Percentiles rank a stretch among this genome's conserved stretches.
These are phyloP conservation scores for Phalacrocorax pelagicus DNA, from an alignment of 2,113 vertebrate genomes.

Conservation along the genomic window DNA sequence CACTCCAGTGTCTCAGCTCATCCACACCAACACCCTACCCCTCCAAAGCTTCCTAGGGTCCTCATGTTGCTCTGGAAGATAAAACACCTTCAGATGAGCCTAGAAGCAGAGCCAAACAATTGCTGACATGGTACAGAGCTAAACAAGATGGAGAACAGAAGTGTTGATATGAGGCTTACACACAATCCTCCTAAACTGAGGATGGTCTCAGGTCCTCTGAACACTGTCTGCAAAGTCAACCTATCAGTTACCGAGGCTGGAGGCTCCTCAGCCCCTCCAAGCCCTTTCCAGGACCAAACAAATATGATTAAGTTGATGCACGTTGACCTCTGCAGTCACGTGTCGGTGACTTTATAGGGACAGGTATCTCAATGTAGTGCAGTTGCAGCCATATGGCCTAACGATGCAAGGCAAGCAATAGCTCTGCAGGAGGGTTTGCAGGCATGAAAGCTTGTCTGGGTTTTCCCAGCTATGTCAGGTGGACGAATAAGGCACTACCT, in stretches of 20 bases:
- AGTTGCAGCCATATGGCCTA: neutral
- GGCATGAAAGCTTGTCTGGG: neutral
- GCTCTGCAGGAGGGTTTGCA: neutral
- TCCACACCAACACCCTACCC: neutral
- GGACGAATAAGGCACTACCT: neutral
- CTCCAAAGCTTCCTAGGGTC: neutral
- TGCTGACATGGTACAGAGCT: neutral
- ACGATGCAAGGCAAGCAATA: neutral
- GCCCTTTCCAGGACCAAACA: neutral
- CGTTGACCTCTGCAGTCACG: neutral
- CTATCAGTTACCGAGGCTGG: neutral
- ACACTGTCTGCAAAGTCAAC: neutral
- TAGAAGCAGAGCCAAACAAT: neutral
- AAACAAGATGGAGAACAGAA: neutral
- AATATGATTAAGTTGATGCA: neutral
- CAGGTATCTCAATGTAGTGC: neutral
- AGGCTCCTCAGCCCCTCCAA: neutral
- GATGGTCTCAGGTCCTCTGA: neutral
- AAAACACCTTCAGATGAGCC: neutral
- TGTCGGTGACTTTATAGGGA: neutral
- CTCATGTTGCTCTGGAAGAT: neutral
- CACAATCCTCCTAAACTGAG: neutral
- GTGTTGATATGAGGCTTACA: neutral
- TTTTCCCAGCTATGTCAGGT: neutral
- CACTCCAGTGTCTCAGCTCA: accelerated